Conservation (phyloP, 1,140 invertebrate genomes). For the Callitettix versicolor region DNA sequence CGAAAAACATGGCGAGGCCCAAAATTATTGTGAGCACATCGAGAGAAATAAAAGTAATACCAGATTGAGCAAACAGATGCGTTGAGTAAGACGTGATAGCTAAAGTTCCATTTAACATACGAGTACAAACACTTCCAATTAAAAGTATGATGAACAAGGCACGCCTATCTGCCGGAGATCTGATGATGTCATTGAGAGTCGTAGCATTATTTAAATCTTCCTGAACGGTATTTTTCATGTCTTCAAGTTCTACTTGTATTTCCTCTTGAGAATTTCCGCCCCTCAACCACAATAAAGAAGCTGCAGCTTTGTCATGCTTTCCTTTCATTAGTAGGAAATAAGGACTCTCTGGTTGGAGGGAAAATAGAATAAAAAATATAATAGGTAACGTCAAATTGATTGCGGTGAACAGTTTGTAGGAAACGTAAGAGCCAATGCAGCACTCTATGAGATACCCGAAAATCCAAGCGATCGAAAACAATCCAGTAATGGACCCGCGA, state of each 20-base stretch:
- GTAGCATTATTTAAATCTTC: constrained; percentile 8
- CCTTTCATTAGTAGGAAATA: constrained; percentile 50
- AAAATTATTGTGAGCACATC: constrained; percentile 16
- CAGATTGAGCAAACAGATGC: constrained; percentile 10
- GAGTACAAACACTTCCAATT: constrained; percentile 13
- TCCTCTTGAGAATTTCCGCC: constrained; percentile 21
- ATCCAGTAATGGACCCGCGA: constrained; percentile 15
- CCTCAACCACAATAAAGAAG: constrained; percentile 53
- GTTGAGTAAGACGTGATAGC: constrained; percentile 21
- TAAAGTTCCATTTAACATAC: constrained; percentile 19
- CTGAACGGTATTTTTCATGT: constrained; percentile 16
- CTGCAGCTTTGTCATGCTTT: constrained; percentile 47
- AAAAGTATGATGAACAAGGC: constrained; percentile 20
- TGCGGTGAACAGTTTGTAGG: constrained; percentile 53
- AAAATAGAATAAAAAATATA: constrained; percentile 52
- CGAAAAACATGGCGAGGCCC: constrained; percentile 1
- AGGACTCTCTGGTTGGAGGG: constrained; percentile 73
- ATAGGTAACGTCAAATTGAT: constrained; percentile 46
- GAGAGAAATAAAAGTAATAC: neutral
- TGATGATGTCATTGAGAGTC: constrained; percentile 17
- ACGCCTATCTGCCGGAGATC: constrained; percentile 8
- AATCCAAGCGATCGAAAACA: constrained; percentile 27
- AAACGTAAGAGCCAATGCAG: constrained; percentile 56
- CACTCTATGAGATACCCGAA: constrained; percentile 71
- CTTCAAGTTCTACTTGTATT: constrained; percentile 15